Evolutionary conservation across 92 coral and sea anemone genomes (phyloP).

Genomic region (Actinernus sp.): DNA sequence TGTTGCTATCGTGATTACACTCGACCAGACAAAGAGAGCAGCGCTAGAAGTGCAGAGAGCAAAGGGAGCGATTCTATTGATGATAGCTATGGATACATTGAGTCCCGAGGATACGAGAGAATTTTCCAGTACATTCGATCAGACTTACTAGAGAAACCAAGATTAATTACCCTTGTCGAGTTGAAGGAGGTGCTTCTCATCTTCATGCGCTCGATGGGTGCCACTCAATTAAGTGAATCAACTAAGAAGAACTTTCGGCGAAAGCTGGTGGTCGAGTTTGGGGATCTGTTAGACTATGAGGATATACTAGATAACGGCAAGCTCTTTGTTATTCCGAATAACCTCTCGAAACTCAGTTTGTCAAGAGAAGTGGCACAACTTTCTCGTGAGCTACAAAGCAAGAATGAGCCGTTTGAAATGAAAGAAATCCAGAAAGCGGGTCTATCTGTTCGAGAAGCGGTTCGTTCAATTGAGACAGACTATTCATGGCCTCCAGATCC

Average conservation of each 20-base stretch:
- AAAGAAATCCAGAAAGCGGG: conserved; percentile 41
- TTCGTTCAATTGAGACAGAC: conserved; percentile 19
- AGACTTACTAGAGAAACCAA: conserved; percentile 36
- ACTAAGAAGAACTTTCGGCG: conserved; percentile 24
- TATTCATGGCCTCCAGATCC: conserved; percentile 29
- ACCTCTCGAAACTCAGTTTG: background rate
- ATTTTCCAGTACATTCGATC: conserved; percentile 8
- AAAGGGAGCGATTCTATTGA: background rate
- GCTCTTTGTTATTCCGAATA: too few species aligned
- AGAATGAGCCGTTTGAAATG: conserved; percentile 7
- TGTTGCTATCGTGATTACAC: conserved; percentile 33
- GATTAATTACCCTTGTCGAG: conserved; percentile 14
- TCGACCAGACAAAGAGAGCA: conserved; percentile 12
- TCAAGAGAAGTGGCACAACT: conserved; percentile 1
- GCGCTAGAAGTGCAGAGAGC: background rate
- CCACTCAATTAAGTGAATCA: conserved; percentile 9
- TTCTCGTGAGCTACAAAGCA: conserved; percentile 21
- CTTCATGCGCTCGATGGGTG: conserved; percentile 30
- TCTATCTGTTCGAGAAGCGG: conserved; percentile 26
- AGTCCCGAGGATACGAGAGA: conserved; percentile 16
- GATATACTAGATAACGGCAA: conserved; percentile 10
- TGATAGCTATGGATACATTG: background rate
- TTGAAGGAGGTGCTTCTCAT: background rate
- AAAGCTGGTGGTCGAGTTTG: conserved; percentile 24
- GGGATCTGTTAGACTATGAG: conserved; percentile 9